Percentiles rank a stretch among this genome's conserved stretches.
Conservation (phyloP, 2,888 invertebrate genomes). For the Crocallis elinguaria region DNA sequence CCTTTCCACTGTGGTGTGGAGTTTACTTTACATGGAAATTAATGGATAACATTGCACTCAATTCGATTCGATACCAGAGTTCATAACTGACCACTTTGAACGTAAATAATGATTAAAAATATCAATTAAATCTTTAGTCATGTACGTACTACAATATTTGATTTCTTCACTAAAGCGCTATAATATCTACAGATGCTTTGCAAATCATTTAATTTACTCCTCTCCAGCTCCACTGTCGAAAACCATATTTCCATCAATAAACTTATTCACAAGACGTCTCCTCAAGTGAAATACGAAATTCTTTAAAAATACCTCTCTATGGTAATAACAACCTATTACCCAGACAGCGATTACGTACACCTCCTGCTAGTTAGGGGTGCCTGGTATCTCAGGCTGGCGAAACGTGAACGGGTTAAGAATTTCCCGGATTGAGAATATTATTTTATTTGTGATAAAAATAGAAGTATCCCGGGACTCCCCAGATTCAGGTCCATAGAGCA, state of each 20-base stretch:
- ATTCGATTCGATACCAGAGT: no score
- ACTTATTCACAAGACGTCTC: neutral
- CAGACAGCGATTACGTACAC: conserved; percentile 50
- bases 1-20: conserved; percentile 12
- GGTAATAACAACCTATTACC: conserved; percentile 78
- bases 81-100: no score
- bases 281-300: conserved; percentile 19
- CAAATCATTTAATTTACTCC: no score
- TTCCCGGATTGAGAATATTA: conserved; percentile 1
- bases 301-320: conserved; percentile 63
- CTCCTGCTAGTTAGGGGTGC: conserved; percentile 56
- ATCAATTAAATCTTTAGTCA: no score
- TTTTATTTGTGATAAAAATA: neutral
- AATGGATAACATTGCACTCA: neutral
- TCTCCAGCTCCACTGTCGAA: no score
- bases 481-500: no score
- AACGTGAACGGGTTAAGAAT: conserved; percentile 62
- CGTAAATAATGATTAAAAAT: no score
- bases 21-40: conserved; percentile 2
- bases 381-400: conserved; percentile 57
- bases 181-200: no score
- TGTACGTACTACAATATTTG: no score
- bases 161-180: no score
- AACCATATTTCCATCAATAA: no score
- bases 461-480: no score